phyloP scores from a whole-genome alignment of 2,797 vertebrate genomes.

The Chromis chromis region DNA sequence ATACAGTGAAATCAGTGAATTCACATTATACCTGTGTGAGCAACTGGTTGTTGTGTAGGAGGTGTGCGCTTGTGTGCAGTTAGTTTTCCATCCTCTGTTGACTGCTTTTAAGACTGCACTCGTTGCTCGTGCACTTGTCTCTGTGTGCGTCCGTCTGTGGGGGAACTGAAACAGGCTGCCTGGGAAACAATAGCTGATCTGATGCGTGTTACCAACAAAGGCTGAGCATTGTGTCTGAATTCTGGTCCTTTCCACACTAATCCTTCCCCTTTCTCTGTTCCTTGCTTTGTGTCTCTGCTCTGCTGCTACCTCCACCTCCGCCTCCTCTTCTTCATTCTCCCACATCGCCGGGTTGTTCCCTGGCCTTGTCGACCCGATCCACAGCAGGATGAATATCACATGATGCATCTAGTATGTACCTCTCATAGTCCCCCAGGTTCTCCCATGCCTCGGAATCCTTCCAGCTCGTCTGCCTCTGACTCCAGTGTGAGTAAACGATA shows the following conservation, averaged over 20 bases:
- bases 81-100: neutral
- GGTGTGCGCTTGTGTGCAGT: too few species aligned
- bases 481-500: conserved; percentile 85
- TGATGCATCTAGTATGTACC: conserved; percentile 95
- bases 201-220: conserved; percentile 51
- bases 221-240: conserved; percentile 50
- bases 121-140: neutral
- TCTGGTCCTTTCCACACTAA: conserved; percentile 60
- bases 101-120: neutral
- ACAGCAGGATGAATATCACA: conserved; percentile 97
- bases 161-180: conserved; percentile 41
- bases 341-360: neutral
- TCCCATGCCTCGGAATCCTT: conserved; percentile 82
- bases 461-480: conserved; percentile 68
- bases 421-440: conserved; percentile 91
- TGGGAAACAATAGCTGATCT: conserved; percentile 57
- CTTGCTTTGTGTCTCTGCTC: conserved; percentile 7
- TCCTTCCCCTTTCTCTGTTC: conserved; percentile 20
- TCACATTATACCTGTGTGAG: too few species aligned
- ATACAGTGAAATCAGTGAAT: too few species aligned
- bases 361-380: conserved; percentile 18
- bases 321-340: neutral
- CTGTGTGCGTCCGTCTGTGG: neutral
- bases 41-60: too few species aligned
- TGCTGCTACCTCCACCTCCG: conserved; percentile 13